Base-by-base conservation (phyloP, 2,888 invertebrate species). In the Parascotia fuliginaria region DNA sequence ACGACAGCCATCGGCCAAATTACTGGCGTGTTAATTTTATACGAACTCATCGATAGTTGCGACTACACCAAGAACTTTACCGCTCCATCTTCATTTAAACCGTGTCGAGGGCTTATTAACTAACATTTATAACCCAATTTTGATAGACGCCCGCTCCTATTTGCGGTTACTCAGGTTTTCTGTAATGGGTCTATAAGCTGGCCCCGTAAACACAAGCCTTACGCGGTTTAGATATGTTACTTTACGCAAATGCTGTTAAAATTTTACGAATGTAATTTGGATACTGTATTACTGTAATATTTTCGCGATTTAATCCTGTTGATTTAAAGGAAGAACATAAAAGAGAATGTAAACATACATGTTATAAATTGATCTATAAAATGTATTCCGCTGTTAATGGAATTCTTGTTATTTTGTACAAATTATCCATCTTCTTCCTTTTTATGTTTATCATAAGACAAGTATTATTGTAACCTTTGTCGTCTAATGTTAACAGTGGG, bases 81-180 rank as follows among this genome's bases (percentile, higher is more conserved):
- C 68, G 63, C 60, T 79, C 64, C 58, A 56, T 77, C 77, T 76
- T 73, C 73, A 77, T 78, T 75, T 70, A 70, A 66, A 61, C 50
- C 57, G 60, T 65, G 69, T 74, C 60, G 56, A 68, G 57, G 60
- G 65, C 64, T 74, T 75, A 71, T 70, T 75, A 70, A 62, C 58
- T 61, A 55, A 46, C 60, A 53, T 72, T 71, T 65, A 72, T 66
- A 67, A 7, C 58, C 55, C 60, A 42, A 34, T 55, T 75, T 72
- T 72, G 59, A 74, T 71, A 73, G 64, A 57, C 42, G 36, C 48
- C 50, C 45, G 24, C 14, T 64, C 55, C 52, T 56, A 55, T 66
- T 68, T 64, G 69, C 56, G 65, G 75, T 62, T 45, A 43, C 50
- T 44, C 46, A 51, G 49, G 62, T 65, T 62, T 63, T 66, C 40